Conservation (phyloP, 2,888 invertebrate species). For the Ormyrus thymus region DNA sequence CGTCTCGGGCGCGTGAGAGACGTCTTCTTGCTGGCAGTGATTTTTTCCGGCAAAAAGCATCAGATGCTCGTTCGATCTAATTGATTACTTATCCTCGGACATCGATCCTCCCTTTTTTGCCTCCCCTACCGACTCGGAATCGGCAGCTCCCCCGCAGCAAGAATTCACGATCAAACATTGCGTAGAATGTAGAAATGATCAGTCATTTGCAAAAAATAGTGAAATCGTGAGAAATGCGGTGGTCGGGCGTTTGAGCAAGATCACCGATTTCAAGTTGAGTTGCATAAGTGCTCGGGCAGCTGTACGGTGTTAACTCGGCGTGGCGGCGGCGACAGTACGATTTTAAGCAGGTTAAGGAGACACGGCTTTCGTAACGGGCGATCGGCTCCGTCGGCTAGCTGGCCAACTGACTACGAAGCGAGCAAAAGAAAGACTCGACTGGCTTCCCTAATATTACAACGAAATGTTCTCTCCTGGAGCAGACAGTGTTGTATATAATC, state of each 20-base stretch:
- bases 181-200: slow-evolving; percentile 31
- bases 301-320: slow-evolving; percentile 39
- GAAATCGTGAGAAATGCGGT: slow-evolving; percentile 58
- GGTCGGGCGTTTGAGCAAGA: slow-evolving; percentile 49
- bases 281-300: slow-evolving; percentile 57
- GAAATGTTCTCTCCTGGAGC: slow-evolving; percentile 57
- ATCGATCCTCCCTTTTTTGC: no score
- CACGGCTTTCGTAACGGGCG: slow-evolving; percentile 53
- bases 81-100: no score
- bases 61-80: no score
- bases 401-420: slow-evolving; percentile 17
- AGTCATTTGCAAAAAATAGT: slow-evolving; percentile 37
- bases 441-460: slow-evolving; percentile 66
- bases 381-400: slow-evolving; percentile 16
- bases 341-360: slow-evolving; percentile 57
- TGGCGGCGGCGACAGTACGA: slow-evolving; percentile 22
- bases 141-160: no score
- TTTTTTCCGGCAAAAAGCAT: no score
- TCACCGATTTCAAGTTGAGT: slow-evolving; percentile 61
- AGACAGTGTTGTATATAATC: slow-evolving; percentile 67
- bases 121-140: no score
- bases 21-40: no score
- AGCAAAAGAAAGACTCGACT: slow-evolving; percentile 59
- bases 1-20: no score
- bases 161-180: slow-evolving; percentile 16